Evolutionary conservation across 2,888 invertebrate species (phyloP), one percentile per base, ranked within the genome.

Genomic region (Nasonia oneida): DNA sequence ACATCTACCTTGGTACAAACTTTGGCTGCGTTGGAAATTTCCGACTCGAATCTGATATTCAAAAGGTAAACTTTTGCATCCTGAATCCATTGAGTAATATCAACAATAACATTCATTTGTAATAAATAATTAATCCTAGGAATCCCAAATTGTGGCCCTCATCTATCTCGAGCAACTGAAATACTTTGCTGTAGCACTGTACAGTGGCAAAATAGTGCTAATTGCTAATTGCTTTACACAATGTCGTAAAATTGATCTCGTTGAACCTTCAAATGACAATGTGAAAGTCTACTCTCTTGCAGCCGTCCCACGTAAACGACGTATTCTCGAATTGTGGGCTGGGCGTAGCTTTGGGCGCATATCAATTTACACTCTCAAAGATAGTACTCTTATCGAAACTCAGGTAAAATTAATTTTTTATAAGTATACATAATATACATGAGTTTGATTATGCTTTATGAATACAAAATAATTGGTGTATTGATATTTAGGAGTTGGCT

Each of bases 311-410:
- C 90, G 90, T 3, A 92, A 91, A 76, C 90, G 93, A 33, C 90
- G 93, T 2, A 88, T 93, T 37, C 95, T 96, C 90, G 97, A 98
- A 92, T 93, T 98, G 23, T 99, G 98, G 98, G 97, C 98, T 89
- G 98, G 98, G 0, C 98, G 98, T 89, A 95, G 95, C 50, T 95
- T 96, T 86, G 98, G 97, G 0, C 96, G 96, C 81, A 96, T 98
- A 88, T 96, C 96, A 78, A 95, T 97, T 37, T 98, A 98, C 92
- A 94, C 96, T 0, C 94, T 98, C 80, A 95, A 95, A 89, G 96
- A 95, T 86, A 89, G 86, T 18, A 91, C 87, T 83, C 88, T 93
- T 33, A 87, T 90, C 5, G 93, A 93, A 50, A 95, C 95, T 61
- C 95, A 96, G 6, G 87, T 87, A 81, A 77, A 39, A 14, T 47